Evolutionary conservation across 2,888 invertebrate genomes (phyloP).

Genomic region (Pandemis corylana): DNA sequence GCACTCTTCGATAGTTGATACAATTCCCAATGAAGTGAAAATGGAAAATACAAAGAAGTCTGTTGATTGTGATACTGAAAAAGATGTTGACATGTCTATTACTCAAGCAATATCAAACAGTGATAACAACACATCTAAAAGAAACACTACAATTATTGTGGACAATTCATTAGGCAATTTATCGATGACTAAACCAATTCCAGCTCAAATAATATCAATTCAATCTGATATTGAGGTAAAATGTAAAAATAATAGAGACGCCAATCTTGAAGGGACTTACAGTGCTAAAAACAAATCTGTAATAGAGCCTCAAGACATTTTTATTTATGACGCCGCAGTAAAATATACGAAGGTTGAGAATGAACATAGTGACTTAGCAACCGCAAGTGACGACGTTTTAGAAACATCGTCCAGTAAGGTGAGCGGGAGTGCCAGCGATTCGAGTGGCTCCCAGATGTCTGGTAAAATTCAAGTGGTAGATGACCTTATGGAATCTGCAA

Average conservation of each 20-base stretch:
- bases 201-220: conserved; percentile 39
- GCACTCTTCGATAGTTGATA: background rate
- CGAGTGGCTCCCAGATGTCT: background rate
- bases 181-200: conserved; percentile 42
- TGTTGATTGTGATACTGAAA: background rate
- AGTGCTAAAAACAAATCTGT: conserved; percentile 21
- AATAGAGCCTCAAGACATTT: conserved; percentile 45
- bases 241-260: conserved; percentile 24
- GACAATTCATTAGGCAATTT: conserved; percentile 23
- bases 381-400: background rate
- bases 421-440: background rate
- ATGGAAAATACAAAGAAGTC: background rate
- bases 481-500: background rate
- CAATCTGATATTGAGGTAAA: conserved; percentile 41
- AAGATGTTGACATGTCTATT: background rate
- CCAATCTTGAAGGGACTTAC: conserved; percentile 36
- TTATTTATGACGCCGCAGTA: conserved; percentile 51
- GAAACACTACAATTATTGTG: background rate
- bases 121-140: background rate
- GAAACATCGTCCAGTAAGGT: background rate
- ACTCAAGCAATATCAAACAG: background rate
- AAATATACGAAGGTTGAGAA: conserved; percentile 17
- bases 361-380: background rate
- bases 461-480: background rate
- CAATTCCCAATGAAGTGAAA: background rate